Base-by-base conservation (phyloP, 53 echinoderm and acorn worm species). In the Mesocentrotus franciscanus region DNA sequence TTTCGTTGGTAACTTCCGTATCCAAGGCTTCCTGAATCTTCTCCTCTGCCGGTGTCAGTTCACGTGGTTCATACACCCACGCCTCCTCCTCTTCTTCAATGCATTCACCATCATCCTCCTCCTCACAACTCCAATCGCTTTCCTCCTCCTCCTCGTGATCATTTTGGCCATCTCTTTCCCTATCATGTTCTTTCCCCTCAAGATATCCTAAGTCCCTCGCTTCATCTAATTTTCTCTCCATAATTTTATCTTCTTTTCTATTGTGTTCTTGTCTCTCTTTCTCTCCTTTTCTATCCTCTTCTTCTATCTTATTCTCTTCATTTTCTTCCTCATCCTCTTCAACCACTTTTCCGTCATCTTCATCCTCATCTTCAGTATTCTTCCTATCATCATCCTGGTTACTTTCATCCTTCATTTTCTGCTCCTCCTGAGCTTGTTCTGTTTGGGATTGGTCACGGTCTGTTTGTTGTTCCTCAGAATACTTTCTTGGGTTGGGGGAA, bases 21-120 rank as follows among this genome's bases (percentile, higher is more conserved):
- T 94, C 95, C 42, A 94, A 27, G n/a, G 87, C 13, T 59, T 85
- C 30, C 68, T 94, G 85, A 11, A 94, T n/a, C 71, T 49, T 85
- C 39, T 6, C 13, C 56, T 94, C 85, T 26, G 64, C 70, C 22
- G 59, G 18, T 7, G 93, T 79, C 33, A 93, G 81, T 32, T 49
- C 30, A 10, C 59, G 64, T 10, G 30, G 91, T 8, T 32, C 1
- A 14, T 60, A 59, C 8, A 18, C 60, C 79, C 29, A 56, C 24
- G 83, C 93, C 22, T 93, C 93, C 3, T 93, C 79, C 30, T 81
- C 58, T 35, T 60, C 58, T 35, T 60, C 59, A 24, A 0, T 0
- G 33, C 81, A 59, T 22, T 60, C 83, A 22, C 18, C 30, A 34
- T 83, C 94, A 29, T 33, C 59, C 0, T 81, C 81, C 3, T 79